Percentiles rank a stretch among this genome's conserved stretches.
phyloP scores from a whole-genome alignment of 2,113 vertebrate species.

The Calyptomena viridis region DNA sequence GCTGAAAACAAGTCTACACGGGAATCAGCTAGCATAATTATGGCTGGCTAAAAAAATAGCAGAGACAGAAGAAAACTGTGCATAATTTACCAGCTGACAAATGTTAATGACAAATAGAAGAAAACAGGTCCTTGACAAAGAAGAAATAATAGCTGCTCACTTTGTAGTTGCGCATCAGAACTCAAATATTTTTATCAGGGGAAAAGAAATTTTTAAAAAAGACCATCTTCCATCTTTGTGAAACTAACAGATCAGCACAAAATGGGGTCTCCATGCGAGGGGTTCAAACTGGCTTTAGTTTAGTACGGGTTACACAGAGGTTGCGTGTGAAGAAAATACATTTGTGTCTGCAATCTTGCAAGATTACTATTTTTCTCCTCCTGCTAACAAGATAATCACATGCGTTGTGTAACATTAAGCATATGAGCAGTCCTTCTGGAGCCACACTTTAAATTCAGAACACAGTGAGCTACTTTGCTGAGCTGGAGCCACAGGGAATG shows the following conservation, averaged over 20 bases:
- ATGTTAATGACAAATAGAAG: conserved; percentile 68
- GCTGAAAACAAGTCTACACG: conserved; percentile 72
- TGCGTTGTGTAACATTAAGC: neutral
- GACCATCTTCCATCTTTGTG: neutral
- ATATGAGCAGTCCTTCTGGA: conserved; percentile 7
- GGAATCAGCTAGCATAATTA: conserved; percentile 58
- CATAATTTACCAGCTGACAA: conserved; percentile 68
- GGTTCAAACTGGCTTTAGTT: neutral
- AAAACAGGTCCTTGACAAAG: conserved; percentile 64
- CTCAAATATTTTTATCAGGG: neutral
- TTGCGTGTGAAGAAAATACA: neutral
- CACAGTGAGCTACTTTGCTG: neutral
- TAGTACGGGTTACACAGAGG: neutral
- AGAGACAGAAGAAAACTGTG: conserved; percentile 31
- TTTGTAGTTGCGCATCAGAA: conserved; percentile 3
- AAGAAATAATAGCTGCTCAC: conserved; percentile 40
- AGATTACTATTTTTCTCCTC: neutral
- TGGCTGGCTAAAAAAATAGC: conserved; percentile 40
- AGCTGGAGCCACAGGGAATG: neutral
- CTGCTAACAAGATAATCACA: conserved; percentile 8
- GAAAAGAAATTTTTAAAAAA: neutral
- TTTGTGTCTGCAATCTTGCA: neutral
- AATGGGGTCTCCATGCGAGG: neutral
- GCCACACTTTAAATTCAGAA: conserved; percentile 35
- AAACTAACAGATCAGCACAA: neutral